Conservation (phyloP, 2,113 vertebrate genomes). For the Charina bottae region DNA sequence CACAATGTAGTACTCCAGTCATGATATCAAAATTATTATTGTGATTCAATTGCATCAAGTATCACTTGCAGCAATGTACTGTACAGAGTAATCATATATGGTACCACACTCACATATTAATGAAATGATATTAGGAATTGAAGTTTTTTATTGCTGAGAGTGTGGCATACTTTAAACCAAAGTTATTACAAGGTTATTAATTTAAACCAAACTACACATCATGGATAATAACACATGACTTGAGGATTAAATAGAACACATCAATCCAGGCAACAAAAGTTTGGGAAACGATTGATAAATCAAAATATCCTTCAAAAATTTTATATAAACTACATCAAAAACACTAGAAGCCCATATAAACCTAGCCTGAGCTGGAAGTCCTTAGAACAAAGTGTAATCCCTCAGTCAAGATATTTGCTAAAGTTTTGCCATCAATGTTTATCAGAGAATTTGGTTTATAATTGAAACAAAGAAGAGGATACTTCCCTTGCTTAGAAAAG, state of each 20-base stretch:
- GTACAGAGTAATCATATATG: neutral
- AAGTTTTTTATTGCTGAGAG: neutral
- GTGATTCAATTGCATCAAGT: neutral
- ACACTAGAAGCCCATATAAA: neutral
- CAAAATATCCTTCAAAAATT: neutral
- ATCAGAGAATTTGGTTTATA: neutral
- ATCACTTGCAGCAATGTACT: neutral
- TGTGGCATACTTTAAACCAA: neutral
- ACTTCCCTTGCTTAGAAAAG: neutral
- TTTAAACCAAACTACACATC: neutral
- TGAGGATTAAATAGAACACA: neutral
- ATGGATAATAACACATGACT: neutral
- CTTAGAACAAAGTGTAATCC: neutral
- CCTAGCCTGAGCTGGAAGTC: neutral
- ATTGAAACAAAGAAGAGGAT: neutral
- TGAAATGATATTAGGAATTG: neutral
- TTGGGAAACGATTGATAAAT: neutral
- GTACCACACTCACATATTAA: neutral
- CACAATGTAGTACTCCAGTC: neutral
- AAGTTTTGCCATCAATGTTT: neutral
- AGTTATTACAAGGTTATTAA: neutral
- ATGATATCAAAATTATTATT: neutral
- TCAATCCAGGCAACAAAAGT: neutral
- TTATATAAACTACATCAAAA: neutral
- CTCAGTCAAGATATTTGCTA: neutral